Percentiles rank a stretch among this genome's conserved stretches.
Evolutionary conservation across 2,113 vertebrate genomes (phyloP).

Genomic region (Anseranas semipalmata): DNA sequence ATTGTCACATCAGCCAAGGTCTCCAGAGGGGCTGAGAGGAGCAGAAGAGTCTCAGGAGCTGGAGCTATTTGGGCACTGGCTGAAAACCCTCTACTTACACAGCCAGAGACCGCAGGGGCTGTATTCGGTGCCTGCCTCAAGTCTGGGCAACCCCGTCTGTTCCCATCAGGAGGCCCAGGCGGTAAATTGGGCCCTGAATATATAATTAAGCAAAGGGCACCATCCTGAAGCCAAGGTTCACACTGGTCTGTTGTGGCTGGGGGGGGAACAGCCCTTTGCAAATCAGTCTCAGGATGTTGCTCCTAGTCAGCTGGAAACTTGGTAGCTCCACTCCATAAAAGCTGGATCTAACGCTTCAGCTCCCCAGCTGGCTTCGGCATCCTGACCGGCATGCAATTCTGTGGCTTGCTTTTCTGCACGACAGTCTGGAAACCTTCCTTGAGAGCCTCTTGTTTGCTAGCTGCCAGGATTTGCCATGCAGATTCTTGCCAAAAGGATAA

Average conservation of each 20-base stretch:
- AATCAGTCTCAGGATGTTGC: conserved; percentile 65
- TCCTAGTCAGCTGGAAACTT: conserved; percentile 67
- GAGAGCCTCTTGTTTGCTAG: conserved; percentile 66
- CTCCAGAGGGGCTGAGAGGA: not conserved
- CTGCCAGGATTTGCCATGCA: conserved; percentile 74
- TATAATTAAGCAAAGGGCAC: conserved; percentile 71
- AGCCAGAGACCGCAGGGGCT: conserved; percentile 17
- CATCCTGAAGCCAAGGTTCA: conserved; percentile 69
- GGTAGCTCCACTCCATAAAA: conserved; percentile 52
- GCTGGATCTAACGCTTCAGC: conserved; percentile 63
- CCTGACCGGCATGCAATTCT: conserved; percentile 68
- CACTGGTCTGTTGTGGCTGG: conserved; percentile 68
- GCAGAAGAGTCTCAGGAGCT: conserved; percentile 16
- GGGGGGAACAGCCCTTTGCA: conserved; percentile 65
- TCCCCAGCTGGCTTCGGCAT: conserved; percentile 67
- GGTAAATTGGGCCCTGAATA: conserved; percentile 65
- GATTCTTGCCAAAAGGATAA: conserved; percentile 72
- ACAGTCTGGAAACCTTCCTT: conserved; percentile 71
- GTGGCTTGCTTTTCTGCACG: conserved; percentile 65
- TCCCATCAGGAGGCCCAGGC: conserved; percentile 62
- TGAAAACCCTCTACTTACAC: conserved; percentile 8
- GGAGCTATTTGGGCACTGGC: not conserved
- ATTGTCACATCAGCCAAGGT: not conserved
- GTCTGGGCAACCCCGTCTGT: conserved; percentile 53
- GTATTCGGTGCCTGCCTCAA: conserved; percentile 26